Base-by-base conservation (phyloP, 2,113 vertebrate species). In the Chaetops frenatus region DNA sequence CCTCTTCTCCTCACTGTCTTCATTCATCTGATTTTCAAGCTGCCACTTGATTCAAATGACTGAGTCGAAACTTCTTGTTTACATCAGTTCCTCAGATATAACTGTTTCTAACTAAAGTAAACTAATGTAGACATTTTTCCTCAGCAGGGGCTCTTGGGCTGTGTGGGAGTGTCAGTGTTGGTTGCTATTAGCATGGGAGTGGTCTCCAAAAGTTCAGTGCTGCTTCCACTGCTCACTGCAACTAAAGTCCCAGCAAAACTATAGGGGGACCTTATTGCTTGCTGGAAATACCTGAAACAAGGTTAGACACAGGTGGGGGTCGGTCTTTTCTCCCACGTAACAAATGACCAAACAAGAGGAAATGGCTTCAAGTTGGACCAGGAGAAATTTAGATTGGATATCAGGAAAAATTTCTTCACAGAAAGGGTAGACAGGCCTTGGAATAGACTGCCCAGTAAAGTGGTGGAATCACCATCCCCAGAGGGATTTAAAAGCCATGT, bases 131-230 rank as follows among this genome's bases (percentile, higher is more conserved):
- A 17, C 11, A 21, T 15, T 27, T 91, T 84, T 36, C 56, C 44
- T 70, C 54, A 78, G 51, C 18, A 58, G 35, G 0, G 1, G 13
- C 54, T 85, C 54, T 94, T 0, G 0, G 17, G 12, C 33, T 74
- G 21, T 27, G 48, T 3, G 4, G 12, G 24, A 22, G 23, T 31
- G n/a, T 57, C n/a, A 12, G 4, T n/a, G 38, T 36, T 66, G 25
- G 16, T 48, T 83, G 29, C 17, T 73, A 2, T 40, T 48, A 38
- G 15, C 36, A n/a, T 10, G 6, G 20, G 7, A 15, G 5, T 3
- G 2, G 7, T 33, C 16, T 64, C 35, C 20, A 29, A n/a, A 19
- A 1, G 1, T 24, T 58, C 24, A 24, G 29, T 51, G 51, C 19
- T 81, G 25, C 48, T 78, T 22, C 53, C 47, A 14, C 38, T 23